A percentile compares a stretch with the other conserved stretches of the same genome.
These are phyloP conservation scores for Poeciliopsis occidentalis DNA, from an alignment of 2,113 vertebrate genomes.

Conservation along the genomic window DNA sequence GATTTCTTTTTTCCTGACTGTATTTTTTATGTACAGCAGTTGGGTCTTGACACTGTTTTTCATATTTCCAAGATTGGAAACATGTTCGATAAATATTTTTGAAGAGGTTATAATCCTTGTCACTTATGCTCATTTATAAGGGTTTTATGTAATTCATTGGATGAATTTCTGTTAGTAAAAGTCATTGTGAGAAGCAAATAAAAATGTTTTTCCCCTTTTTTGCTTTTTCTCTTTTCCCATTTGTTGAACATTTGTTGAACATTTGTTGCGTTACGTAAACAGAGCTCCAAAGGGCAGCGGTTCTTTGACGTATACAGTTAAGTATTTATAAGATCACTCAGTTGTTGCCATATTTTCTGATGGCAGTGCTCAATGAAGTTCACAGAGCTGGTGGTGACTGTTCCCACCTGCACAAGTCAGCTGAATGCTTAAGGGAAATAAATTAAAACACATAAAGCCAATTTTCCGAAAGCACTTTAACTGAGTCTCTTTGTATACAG, in stretches of 20 bases:
- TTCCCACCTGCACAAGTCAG: constrained; percentile 13
- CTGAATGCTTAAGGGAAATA: constrained; percentile 47
- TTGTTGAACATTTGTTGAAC: constrained; percentile 26
- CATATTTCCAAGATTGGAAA: not conserved
- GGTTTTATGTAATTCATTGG: not conserved
- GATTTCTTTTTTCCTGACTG: no score
- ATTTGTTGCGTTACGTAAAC: constrained; percentile 53
- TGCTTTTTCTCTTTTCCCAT: not conserved
- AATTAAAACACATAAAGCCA: not conserved
- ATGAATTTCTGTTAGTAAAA: not conserved
- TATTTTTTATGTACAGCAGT: no score
- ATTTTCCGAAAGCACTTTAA: constrained; percentile 42
- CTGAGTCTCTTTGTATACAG: constrained; percentile 20
- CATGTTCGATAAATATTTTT: not conserved
- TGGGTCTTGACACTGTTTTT: not conserved
- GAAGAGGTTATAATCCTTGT: constrained; percentile 39
- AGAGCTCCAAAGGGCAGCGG: constrained; percentile 39
- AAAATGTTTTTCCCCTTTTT: constrained; percentile 12
- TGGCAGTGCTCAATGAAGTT: constrained; percentile 14
- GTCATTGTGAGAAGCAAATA: constrained; percentile 1
- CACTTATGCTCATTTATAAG: constrained; percentile 2
- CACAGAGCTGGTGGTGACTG: constrained; percentile 29
- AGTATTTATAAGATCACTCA: constrained; percentile 65
- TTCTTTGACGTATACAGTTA: constrained; percentile 52
- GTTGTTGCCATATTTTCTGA: constrained; percentile 44